Base-by-base conservation (phyloP, 1,140 invertebrate species). In the Caerostris darwini region DNA sequence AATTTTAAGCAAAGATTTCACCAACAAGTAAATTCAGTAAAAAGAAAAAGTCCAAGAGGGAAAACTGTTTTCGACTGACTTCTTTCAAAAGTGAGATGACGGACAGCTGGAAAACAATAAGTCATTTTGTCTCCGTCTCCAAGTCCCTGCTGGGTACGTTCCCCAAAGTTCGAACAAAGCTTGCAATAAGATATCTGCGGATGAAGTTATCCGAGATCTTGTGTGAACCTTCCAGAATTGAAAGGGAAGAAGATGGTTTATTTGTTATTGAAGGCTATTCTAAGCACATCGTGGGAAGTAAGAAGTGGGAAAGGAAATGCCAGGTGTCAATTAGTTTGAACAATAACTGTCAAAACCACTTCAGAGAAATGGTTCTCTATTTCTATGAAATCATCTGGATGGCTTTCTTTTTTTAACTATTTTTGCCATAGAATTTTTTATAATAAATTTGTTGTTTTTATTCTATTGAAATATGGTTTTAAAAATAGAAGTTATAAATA, bases 301-400 rank as follows among this genome's bases (percentile, higher is more conserved):
- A 34, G 12, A 77, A 34, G 69, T 77, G 69, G 69, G 69, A 77
- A 77, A 77, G 34, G 69, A 77, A 77, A 53, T 50, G 69, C 50
- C 69, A 50, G 19, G 69, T 77, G 69, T 77, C 69, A 77, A 77
- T 77, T 77, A 77, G 10, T 19, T 77, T 77, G 34, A 77, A 77
- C 69, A 77, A 77, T 77, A 34, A 77, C 69, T 34, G 69, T 77
- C 69, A 34, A 34, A 34, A 12, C 19, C 50, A 8, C 69, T 77
- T 77, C 69, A 77, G 69, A 77, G 19, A 77, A 77, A 77, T 77
- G 69, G 7, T 19, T 50, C 19, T 53, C 4, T 8, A 34, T 77
- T 34, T 77, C 8, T 10, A 34, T 2, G 69, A 77, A 77, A 77
- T 77, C 69, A 77, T 50, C 19, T 77, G 19, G n/a, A n/a, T n/a